Base-by-base conservation (phyloP, 2,113 vertebrate genomes). In the Alouatta palliata region DNA sequence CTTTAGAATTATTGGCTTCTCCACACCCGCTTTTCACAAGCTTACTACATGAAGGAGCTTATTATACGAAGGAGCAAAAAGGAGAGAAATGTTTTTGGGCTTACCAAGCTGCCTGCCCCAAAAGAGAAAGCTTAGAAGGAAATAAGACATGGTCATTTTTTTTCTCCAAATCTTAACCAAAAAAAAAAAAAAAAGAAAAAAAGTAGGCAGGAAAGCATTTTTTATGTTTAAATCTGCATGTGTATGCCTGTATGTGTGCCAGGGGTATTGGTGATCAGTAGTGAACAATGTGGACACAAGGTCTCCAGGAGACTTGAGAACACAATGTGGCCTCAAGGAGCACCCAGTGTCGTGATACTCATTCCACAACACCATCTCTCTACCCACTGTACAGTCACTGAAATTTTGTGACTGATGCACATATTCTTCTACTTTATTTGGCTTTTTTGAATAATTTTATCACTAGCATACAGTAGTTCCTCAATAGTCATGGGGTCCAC, bases 251-350 rank as follows among this genome's bases (percentile, higher is more conserved):
- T 35, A 23, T 54, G 43, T 1, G 16, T 66, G 16, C 49, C 47
- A 40, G 11, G 8, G 2, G 8, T 45, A 9, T 3, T 7, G 4
- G 1, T 25, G 1, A 2, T 58, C 61, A 52, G 37, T 3, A 58
- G 16, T 35, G 11, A 90, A 25, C 35, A 56, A 21, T 45, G 20
- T 7, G 61, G 52, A 16, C 9, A 17, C 27, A 30, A 32, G 61
- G 10, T n/a, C 13, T 52, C 52, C 16, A 52, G 52, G 52, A 17
- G 16, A 52, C 52, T 52, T 52, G 4, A 52, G 16, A 52, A 52
- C 52, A 52, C 16, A 52, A 52, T 4, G 52, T 35, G 27, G 8
- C 27, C 5, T 73, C 35, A 11, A 16, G 11, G 21, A 91, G 5
- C 19, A 49, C 3, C 68, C 2, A 30, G 11, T 58, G 58, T 54